Percentiles rank a stretch among this genome's conserved stretches.
Evolutionary conservation across 2,113 vertebrate genomes (phyloP).

Genomic region (Zosterops hypoxanthus): DNA sequence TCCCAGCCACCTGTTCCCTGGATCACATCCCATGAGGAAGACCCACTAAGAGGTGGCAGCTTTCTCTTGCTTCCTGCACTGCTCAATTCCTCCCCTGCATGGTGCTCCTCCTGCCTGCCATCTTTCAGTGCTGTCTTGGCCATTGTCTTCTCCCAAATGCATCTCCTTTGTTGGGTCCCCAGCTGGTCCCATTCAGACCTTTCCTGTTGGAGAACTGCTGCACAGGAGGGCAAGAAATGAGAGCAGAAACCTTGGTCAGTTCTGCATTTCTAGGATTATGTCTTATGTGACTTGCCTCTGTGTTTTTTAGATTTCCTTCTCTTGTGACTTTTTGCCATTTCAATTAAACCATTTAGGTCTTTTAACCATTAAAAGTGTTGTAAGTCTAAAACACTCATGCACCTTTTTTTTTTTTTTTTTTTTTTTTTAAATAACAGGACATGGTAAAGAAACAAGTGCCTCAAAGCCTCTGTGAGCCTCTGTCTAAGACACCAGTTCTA

Average conservation of each 20-base stretch:
- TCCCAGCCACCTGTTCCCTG: neutral
- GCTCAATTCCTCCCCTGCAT: neutral
- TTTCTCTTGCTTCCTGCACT: neutral
- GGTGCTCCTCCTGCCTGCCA: neutral
- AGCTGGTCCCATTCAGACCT: neutral
- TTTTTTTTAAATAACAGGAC: neutral
- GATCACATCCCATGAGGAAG: neutral
- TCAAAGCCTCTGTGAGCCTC: neutral
- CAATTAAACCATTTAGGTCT: neutral
- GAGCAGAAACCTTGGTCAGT: neutral
- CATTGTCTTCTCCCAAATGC: neutral
- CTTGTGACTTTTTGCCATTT: neutral
- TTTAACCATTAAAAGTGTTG: neutral
- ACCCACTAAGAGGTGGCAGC: neutral
- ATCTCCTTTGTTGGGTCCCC: neutral
- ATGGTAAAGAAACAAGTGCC: neutral
- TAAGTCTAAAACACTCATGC: neutral
- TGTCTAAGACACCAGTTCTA: neutral
- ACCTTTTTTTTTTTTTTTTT: neutral
- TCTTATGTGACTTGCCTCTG: neutral
- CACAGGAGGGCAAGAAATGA: neutral
- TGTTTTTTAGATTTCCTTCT: neutral
- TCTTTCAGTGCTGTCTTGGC: neutral
- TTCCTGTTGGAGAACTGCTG: neutral
- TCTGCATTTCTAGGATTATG: neutral